A percentile compares a stretch with the other conserved stretches of the same genome.
Evolutionary conservation across 2,797 vertebrate genomes (phyloP).

Genomic region (Fringilla coelebs): DNA sequence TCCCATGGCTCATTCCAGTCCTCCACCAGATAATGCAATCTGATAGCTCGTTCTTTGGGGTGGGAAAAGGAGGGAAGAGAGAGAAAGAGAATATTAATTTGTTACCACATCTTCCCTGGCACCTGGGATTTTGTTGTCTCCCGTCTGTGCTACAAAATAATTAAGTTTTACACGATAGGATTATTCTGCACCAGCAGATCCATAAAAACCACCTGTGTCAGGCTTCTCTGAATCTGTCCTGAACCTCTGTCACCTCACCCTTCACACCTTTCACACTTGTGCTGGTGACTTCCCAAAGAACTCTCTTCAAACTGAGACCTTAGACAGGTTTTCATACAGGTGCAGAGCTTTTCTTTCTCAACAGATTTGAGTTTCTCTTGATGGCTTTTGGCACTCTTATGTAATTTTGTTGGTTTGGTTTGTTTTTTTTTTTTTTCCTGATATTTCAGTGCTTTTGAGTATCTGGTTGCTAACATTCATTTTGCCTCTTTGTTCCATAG

Average conservation of each 20-base stretch:
- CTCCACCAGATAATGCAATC: neutral
- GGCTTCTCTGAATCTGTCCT: neutral
- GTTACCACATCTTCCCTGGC: neutral
- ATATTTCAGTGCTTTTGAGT: neutral
- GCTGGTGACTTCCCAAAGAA: neutral
- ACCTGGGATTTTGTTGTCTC: neutral
- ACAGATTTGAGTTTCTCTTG: neutral
- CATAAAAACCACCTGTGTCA: neutral
- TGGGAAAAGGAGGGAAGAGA: neutral
- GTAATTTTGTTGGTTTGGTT: fast-evolving
- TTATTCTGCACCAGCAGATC: neutral
- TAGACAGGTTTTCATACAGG: neutral
- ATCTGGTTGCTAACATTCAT: neutral
- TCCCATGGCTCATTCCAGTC: neutral
- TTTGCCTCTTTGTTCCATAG: neutral
- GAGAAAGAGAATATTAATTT: neutral
- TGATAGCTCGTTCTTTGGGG: neutral
- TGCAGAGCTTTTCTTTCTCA: neutral
- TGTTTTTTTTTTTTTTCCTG: neutral
- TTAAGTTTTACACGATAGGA: neutral
- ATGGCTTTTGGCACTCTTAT: neutral
- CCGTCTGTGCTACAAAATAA: neutral
- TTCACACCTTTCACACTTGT: neutral
- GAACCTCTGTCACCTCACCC: neutral
- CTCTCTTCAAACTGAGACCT: neutral